Base-by-base conservation (phyloP, 2,888 invertebrate species). In the Creontiades dilutus region DNA sequence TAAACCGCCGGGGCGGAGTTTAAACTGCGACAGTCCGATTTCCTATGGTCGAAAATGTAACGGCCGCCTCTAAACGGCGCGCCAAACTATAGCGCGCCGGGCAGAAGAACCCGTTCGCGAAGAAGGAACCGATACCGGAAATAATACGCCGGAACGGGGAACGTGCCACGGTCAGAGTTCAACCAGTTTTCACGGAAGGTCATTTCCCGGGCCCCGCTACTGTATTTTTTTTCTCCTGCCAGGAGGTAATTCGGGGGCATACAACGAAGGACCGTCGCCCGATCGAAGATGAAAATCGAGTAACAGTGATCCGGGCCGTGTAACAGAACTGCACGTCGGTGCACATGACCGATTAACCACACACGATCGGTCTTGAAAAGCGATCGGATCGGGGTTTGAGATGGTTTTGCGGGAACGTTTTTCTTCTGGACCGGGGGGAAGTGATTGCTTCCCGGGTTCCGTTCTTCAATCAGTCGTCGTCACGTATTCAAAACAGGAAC, bases 151-250 rank as follows among this genome's bases (percentile, higher is more conserved):
- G 61, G 61, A 61, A 61, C 61, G 61, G 19, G 61, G 61, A 61
- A 61, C 61, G 61, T 61, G 61, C n/a, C 61, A 52, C 52, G 61
- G 61, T 61, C 61, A 61, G 61, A 61, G 61, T 61, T 61, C 61
- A 61, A 19, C 61, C 61, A 19, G 61, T 61, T 61, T 61, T 61
- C 61, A 61, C 16, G 19, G 52, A 52, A 52, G 52, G 13, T 52
- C 37, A 37, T 37, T 37, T 37, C 37, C 37, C 37, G 2, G 37
- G 3, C 52, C 61, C 61, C 61, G 61, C 19, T 52, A 19, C n/a
- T 61, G 1, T 37, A 4, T 37, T 37, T 37, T 37, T 37, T 37
- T 37, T 37, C 7, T 37, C 7, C 7, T 37, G 2, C 7, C 37
- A 7, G 61, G 19, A 61, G 19, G 19, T n/a, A 61, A 61, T 61